phyloP scores from a whole-genome alignment of 2,113 vertebrate genomes.

The Menura novaehollandiae region DNA sequence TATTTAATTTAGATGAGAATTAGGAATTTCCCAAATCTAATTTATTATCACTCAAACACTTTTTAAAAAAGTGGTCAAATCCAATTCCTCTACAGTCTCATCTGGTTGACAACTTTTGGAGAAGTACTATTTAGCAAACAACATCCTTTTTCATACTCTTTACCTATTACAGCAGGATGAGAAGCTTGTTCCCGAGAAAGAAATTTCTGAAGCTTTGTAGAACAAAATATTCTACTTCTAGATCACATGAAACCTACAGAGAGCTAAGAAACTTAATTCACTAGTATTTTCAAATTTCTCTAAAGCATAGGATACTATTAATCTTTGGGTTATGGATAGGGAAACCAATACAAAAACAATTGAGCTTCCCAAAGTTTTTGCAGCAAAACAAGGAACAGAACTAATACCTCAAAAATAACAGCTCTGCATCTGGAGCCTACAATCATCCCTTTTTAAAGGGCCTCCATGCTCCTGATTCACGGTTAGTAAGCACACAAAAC shows the following conservation, averaged over 20 bases:
- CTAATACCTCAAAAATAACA: not conserved
- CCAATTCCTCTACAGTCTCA: not conserved
- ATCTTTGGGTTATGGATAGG: not conserved
- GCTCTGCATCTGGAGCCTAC: not conserved
- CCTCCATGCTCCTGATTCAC: not conserved
- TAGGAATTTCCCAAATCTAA: not conserved
- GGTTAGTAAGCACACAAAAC: not conserved
- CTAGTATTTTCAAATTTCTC: not conserved
- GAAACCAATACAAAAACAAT: not conserved
- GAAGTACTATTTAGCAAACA: not conserved
- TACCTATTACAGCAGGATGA: not conserved
- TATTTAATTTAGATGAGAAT: conserved; percentile 8
- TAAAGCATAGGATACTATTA: not conserved
- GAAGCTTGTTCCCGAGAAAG: not conserved
- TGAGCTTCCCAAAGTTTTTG: not conserved
- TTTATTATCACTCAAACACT: not conserved
- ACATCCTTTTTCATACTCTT: not conserved
- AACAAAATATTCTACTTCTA: not conserved
- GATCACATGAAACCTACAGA: not conserved
- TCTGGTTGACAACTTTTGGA: not conserved
- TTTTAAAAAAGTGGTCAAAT: not conserved
- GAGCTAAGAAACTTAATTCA: not conserved
- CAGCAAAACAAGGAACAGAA: not conserved
- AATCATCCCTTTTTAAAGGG: not conserved
- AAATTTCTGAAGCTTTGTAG: not conserved